These are phyloP conservation scores for Serripes groenlandicus DNA, from an alignment of 2,888 invertebrate genomes.

Conservation along the genomic window DNA sequence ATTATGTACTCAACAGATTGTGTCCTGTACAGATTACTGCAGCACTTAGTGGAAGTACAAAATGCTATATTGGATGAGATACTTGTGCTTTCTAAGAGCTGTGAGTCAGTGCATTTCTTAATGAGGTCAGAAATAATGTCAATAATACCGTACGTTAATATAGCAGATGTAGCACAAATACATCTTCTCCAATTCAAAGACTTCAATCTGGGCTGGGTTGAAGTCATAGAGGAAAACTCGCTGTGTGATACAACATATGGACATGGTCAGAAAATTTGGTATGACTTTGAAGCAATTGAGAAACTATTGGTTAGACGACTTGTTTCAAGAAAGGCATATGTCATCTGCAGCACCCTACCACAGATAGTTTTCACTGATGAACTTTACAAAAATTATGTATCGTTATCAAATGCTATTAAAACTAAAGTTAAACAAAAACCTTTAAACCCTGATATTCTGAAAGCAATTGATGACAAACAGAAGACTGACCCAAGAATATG, in stretches of 20 bases:
- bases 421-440: constrained; percentile 47
- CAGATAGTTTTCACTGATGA: constrained; percentile 67
- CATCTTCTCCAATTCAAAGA: constrained; percentile 10
- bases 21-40: constrained; percentile 43
- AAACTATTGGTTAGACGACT: constrained; percentile 49
- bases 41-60: constrained; percentile 53
- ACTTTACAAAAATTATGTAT: constrained; percentile 63
- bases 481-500: constrained; percentile 41
- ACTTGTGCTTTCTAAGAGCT: constrained; percentile 18
- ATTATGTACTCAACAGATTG: constrained; percentile 51
- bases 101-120: constrained; percentile 44
- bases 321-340: constrained; percentile 45
- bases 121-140: constrained; percentile 15
- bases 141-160: constrained; percentile 20
- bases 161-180: constrained; percentile 42
- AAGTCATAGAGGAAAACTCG: constrained; percentile 46
- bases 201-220: constrained; percentile 46
- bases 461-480: constrained; percentile 43
- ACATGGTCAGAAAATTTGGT: constrained; percentile 48
- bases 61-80: constrained; percentile 62
- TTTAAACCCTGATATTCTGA: constrained; percentile 51
- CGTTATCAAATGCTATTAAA: constrained; percentile 44
- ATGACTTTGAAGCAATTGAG: constrained; percentile 68
- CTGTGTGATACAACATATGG: constrained; percentile 60
- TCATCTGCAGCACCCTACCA: constrained; percentile 44